phyloP scores from a whole-genome alignment of 2,888 invertebrate genomes.

The Rhagium mordax region DNA sequence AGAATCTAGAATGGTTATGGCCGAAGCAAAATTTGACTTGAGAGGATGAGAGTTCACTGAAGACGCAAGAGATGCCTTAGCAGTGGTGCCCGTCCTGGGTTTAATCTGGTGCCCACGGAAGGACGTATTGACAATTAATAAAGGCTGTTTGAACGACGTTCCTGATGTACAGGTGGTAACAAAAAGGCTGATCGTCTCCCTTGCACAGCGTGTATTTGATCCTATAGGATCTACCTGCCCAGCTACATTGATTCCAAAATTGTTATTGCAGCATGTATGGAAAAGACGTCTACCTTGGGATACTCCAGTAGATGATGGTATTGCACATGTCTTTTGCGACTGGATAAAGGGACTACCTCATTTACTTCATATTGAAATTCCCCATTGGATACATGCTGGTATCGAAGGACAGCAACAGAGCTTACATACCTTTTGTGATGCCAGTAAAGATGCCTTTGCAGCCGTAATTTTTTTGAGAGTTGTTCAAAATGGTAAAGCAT shows the following conservation, averaged over 20 bases:
- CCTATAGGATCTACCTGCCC: slow-evolving; percentile 37
- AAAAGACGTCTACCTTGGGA: slow-evolving; percentile 34
- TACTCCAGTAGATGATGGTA: slow-evolving; percentile 4
- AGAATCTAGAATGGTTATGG: slow-evolving; percentile 13
- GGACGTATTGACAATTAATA: slow-evolving; percentile 12
- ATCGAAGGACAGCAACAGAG: not conserved
- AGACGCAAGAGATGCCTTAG: not conserved
- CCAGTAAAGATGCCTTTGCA: not conserved
- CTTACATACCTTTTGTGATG: not conserved
- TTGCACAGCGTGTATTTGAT: slow-evolving; percentile 34
- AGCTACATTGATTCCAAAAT: slow-evolving; percentile 36
- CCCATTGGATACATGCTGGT: not conserved
- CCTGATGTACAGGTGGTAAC: not conserved
- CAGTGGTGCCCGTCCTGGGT: not conserved
- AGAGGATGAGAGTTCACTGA: not conserved
- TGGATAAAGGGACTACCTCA: not conserved
- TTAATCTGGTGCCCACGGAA: slow-evolving; percentile 10
- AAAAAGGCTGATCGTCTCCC: slow-evolving; percentile 29
- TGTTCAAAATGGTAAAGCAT: not conserved
- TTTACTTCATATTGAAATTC: not conserved
- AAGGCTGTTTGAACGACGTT: not conserved
- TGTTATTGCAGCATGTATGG: slow-evolving; percentile 38
- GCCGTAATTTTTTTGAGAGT: slow-evolving; percentile 16
- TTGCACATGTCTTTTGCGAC: not conserved
- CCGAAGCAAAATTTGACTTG: slow-evolving; percentile 16